Conservation (phyloP, 2,113 vertebrate species). For the Cyphomyrus discorhynchus region DNA sequence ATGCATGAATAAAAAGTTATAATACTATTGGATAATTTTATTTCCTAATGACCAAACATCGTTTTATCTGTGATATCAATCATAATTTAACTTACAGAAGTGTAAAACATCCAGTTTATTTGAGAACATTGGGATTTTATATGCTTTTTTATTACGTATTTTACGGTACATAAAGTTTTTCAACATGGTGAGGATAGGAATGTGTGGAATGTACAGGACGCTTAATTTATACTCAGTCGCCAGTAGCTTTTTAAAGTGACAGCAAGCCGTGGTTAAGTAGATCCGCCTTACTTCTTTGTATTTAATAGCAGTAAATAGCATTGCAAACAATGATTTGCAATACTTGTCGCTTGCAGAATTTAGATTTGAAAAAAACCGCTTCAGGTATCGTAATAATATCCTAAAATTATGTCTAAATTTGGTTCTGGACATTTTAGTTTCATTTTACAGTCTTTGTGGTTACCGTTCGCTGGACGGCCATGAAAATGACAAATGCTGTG, state of each 20-base stretch:
- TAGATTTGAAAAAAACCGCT: background rate
- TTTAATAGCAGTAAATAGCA: background rate
- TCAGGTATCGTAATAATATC: background rate
- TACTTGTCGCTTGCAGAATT: background rate
- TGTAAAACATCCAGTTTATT: background rate
- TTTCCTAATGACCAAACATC: background rate
- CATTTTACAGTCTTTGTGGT: background rate
- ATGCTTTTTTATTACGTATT: conserved; percentile 36
- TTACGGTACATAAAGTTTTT: conserved; percentile 64
- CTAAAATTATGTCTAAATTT: background rate
- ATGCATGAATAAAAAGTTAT: background rate
- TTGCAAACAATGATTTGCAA: background rate
- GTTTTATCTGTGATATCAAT: background rate
- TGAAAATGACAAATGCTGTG: background rate
- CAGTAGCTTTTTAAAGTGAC: conserved; percentile 41
- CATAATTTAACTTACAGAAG: background rate
- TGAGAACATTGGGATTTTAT: background rate
- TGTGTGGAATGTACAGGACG: conserved; percentile 71
- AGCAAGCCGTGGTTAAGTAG: conserved; percentile 36
- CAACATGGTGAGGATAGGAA: conserved; percentile 60
- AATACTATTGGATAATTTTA: background rate
- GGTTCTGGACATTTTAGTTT: conserved; percentile 14
- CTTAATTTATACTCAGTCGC: conserved; percentile 60
- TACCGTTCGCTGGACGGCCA: background rate
- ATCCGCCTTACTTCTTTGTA: conserved; percentile 2